Evolutionary conservation across 2,888 invertebrate genomes (phyloP), one percentile per base, ranked within the genome.

Genomic region (Clivina fossor): DNA sequence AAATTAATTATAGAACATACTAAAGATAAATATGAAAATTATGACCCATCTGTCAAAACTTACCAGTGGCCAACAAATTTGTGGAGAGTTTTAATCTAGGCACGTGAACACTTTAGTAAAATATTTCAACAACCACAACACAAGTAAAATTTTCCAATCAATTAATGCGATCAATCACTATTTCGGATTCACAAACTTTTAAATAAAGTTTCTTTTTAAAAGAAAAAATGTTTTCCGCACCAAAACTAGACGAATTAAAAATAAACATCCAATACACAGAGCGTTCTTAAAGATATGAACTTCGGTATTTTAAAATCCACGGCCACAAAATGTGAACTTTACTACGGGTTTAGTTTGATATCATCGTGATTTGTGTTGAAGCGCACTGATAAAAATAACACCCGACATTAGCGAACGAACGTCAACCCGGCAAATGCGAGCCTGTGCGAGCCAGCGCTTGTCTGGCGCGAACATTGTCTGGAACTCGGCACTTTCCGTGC

Each of bases 341-440:
- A 53, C 53, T 53, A 41, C 43, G 28, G n/a, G 44, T 44, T 53
- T 53, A 41, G 28, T 53, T 53, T 44, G 44, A 53, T 53, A 53
- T 53, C 50, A 41, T 51, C 53, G 53, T 53, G 53, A 53, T 53
- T 43, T 53, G 32, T 53, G 53, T 53, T 22, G 19, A 43, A 24
- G 26, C 26, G 26, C 44, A 53, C 53, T 43, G 53, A 53, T 53
- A 53, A 53, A 53, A 53, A 53, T 53, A 53, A 16, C 35, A 30
- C n/a, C n/a, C 43, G 53, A 43, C 51, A 43, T 43, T 51, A 32
- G 33, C 51, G 28, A 28, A 35, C 44, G 44, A 53, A 37, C 53
- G 44, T 24, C 53, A 53, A 53, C 53, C 53, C 53, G 53, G 53
- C 53, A 53, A 53, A 53, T 53, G 53, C 53, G 43, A 53, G 53